These are phyloP conservation scores for Passer montanus DNA, from an alignment of 2,113 vertebrate species.

Conservation along the genomic window DNA sequence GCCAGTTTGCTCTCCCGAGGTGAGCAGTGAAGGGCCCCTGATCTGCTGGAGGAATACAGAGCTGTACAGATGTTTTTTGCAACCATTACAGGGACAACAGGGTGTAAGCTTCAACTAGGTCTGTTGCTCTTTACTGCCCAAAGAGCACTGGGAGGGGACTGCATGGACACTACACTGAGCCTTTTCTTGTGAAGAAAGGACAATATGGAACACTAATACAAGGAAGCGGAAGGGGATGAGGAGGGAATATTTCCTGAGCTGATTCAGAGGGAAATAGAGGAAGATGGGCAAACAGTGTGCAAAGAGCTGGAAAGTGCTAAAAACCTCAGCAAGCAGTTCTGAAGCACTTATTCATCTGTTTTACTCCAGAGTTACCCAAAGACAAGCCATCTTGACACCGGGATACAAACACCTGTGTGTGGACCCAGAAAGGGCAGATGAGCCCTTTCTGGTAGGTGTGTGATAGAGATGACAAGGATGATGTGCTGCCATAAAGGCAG, in stretches of 20 bases:
- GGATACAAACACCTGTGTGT: neutral
- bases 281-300: neutral
- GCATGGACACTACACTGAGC: neutral
- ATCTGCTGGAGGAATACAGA: neutral
- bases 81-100: neutral
- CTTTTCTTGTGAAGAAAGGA: neutral
- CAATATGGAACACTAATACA: neutral
- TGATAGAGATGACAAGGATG: neutral
- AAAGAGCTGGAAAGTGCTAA: neutral
- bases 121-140: neutral
- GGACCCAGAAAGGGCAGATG: neutral
- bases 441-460: neutral
- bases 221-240: neutral
- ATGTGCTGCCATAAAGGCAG: neutral
- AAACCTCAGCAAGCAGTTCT: neutral
- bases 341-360: neutral
- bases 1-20: neutral
- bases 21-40: neutral
- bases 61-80: neutral
- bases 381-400: neutral
- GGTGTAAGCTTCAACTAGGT: fast-evolving
- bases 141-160: neutral
- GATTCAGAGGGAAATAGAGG: neutral
- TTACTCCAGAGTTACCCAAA: neutral
- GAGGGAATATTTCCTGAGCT: neutral